Percentiles rank a stretch among this genome's conserved stretches.
Conservation (phyloP, 2,113 vertebrate species). For the Calyptommatus sinebrachiatus region DNA sequence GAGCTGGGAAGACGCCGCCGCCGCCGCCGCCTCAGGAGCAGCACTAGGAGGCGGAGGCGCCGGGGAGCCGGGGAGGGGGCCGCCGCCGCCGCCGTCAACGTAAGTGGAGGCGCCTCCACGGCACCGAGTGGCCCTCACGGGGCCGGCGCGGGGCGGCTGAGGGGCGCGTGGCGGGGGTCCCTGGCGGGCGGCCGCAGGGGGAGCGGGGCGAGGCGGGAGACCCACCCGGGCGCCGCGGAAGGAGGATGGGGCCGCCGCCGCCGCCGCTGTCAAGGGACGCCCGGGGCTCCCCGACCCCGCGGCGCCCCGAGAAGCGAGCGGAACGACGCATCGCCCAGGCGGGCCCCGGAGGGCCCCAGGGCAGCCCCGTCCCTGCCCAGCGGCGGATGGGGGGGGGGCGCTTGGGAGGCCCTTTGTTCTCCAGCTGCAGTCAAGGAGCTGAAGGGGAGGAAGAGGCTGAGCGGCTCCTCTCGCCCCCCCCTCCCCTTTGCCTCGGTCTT, state of each 20-base stretch:
- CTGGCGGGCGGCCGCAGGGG: too few relatives aligned
- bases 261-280: too few relatives aligned
- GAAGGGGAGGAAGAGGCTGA: not conserved
- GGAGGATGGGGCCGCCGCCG: too few relatives aligned
- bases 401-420: constrained; percentile 13
- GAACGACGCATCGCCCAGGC: too few relatives aligned
- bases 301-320: too few relatives aligned
- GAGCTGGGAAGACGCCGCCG: constrained; percentile 25
- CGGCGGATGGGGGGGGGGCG: not conserved
- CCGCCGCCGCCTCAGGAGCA: too few relatives aligned
- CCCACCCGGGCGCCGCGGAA: too few relatives aligned
- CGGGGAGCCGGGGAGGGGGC: constrained; percentile 39
- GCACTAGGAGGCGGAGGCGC: not conserved
- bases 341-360: not conserved
- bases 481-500: not conserved
- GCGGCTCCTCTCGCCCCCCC: not conserved
- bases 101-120: not conserved
- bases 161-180: too few relatives aligned
- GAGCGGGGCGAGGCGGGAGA: too few relatives aligned
- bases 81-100: constrained; percentile 13
- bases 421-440: not conserved
- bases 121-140: too few relatives aligned
- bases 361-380: not conserved
- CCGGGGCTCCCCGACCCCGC: too few relatives aligned
- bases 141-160: not conserved